These are phyloP conservation scores for Drosophila helvetica DNA, from an alignment of 2,888 invertebrate species.

Conservation along the genomic window DNA sequence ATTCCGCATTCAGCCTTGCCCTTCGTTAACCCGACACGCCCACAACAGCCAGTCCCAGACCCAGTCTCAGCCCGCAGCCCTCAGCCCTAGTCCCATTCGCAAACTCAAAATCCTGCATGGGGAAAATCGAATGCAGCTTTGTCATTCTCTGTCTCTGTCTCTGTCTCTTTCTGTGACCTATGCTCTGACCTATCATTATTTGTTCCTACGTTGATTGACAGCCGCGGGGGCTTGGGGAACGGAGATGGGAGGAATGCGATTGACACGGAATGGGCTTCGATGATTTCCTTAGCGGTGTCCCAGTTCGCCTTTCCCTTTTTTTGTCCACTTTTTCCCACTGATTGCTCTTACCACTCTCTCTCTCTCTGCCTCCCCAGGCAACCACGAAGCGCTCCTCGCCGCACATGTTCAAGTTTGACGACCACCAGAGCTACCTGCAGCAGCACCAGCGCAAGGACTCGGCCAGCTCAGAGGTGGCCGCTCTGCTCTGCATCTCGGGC, in stretches of 20 bases:
- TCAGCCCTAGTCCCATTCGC: background rate
- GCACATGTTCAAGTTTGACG: slow-evolving; percentile 84
- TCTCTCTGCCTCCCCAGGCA: slow-evolving; percentile 47
- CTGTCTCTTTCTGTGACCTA: background rate
- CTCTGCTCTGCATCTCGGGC: slow-evolving; percentile 90
- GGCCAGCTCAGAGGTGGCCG: slow-evolving; percentile 90
- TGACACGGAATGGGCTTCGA: background rate
- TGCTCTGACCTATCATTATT: background rate
- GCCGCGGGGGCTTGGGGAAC: slow-evolving; percentile 1
- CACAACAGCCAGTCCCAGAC: no score
- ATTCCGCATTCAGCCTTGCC: background rate
- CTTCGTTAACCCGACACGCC: background rate
- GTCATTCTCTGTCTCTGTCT: background rate
- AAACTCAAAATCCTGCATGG: background rate
- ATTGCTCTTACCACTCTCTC: background rate
- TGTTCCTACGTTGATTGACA: slow-evolving; percentile 15
- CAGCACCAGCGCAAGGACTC: slow-evolving; percentile 89
- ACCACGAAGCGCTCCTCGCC: slow-evolving; percentile 82
- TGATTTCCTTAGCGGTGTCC: background rate
- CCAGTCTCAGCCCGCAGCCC: background rate
- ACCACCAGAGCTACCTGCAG: slow-evolving; percentile 84
- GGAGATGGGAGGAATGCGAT: background rate
- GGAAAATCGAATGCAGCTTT: background rate
- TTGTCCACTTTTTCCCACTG: background rate
- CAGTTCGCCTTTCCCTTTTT: background rate